These are phyloP conservation scores for Anguilla obscura DNA, from an alignment of 2,797 vertebrate genomes.

Conservation along the genomic window DNA sequence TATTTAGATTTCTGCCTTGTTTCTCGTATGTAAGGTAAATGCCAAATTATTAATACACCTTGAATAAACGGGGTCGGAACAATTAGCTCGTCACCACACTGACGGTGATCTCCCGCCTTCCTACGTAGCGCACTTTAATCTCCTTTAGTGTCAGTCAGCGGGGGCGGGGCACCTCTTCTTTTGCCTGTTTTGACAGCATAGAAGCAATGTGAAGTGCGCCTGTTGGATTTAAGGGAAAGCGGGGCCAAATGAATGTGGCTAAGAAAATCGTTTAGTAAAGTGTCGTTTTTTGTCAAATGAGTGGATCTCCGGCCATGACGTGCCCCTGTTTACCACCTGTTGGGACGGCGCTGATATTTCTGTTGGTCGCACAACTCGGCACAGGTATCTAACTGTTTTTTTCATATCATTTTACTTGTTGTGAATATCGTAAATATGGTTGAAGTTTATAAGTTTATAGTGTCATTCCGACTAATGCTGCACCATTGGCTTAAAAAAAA, in stretches of 20 bases:
- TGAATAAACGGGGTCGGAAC: not conserved
- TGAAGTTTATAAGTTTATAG: not conserved
- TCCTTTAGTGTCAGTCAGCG: constrained; percentile 61
- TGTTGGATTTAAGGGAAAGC: constrained; percentile 40
- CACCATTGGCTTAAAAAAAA: not conserved
- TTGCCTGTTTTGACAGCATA: constrained; percentile 47
- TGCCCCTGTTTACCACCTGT: constrained; percentile 61
- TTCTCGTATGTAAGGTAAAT: too few relatives aligned
- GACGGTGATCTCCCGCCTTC: constrained; percentile 41
- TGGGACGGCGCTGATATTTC: constrained; percentile 67
- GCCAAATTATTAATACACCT: too few relatives aligned
- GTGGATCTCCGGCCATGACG: constrained; percentile 70
- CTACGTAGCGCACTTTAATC: constrained; percentile 66
- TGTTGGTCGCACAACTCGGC: constrained; percentile 67
- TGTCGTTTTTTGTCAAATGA: constrained; percentile 49
- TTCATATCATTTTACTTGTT: not conserved
- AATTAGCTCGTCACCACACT: not conserved
- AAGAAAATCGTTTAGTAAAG: constrained; percentile 43
- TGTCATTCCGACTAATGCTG: not conserved
- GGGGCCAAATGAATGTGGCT: constrained; percentile 37
- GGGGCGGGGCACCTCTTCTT: constrained; percentile 66
- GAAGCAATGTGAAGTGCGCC: constrained; percentile 41
- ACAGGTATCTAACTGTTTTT: constrained; percentile 62
- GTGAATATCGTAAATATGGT: not conserved
- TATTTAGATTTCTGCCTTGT: too few relatives aligned